Evolutionary conservation across 2,113 vertebrate genomes (phyloP).

Genomic region (Hyla sarda): DNA sequence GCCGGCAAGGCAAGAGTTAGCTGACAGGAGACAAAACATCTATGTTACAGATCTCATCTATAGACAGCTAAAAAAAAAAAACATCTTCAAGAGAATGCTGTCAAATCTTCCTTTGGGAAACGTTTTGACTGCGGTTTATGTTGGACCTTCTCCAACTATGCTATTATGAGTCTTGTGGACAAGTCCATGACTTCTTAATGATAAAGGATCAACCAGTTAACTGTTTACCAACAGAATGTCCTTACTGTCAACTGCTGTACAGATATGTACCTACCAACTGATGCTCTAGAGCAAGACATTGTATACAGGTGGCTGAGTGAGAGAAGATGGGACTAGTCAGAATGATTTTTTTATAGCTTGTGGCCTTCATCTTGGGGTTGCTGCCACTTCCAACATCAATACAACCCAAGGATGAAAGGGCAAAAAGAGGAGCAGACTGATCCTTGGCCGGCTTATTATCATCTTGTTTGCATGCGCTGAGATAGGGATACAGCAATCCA

Average conservation of each 20-base stretch:
- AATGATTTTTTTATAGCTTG: too few relatives aligned
- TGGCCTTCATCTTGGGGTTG: too few relatives aligned
- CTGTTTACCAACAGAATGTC: conserved; percentile 10
- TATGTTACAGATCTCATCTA: conserved; percentile 14
- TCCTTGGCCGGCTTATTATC: too few relatives aligned
- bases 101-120: conserved; percentile 41
- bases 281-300: not conserved
- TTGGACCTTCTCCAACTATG: conserved; percentile 29
- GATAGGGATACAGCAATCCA: too few relatives aligned
- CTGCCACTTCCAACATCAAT: too few relatives aligned
- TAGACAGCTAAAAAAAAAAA: conserved; percentile 15
- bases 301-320: too few relatives aligned
- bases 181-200: conserved; percentile 41
- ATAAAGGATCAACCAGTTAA: conserved; percentile 40
- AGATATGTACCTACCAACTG: not conserved
- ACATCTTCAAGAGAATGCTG: conserved; percentile 34
- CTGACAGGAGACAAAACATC: not conserved
- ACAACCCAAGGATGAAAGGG: too few relatives aligned
- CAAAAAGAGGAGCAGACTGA: too few relatives aligned
- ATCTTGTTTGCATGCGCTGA: too few relatives aligned
- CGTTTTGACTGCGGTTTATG: conserved; percentile 32
- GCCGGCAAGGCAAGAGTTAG: not conserved
- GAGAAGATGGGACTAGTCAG: too few relatives aligned
- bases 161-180: conserved; percentile 35
- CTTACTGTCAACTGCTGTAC: not conserved